Base-by-base conservation (phyloP, 2,113 vertebrate genomes). In the Murina feae region DNA sequence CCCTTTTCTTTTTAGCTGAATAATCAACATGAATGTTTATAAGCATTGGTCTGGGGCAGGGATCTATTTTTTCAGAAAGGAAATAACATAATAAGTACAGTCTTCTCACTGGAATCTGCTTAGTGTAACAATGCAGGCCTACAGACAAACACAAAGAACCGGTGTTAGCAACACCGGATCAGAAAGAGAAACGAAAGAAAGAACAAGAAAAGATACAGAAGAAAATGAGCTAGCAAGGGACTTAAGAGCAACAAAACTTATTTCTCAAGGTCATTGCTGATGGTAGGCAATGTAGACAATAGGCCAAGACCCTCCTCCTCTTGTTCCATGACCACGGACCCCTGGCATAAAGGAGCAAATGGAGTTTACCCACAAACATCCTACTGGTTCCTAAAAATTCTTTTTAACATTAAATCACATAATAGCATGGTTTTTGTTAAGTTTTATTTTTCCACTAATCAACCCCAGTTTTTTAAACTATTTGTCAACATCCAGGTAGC, bases 21-120 rank as follows among this genome's bases (percentile, higher is more conserved):
- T 91, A 95, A 89, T 86, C 88, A 93, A 93, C 69, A 83, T 35
- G 44, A 90, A 92, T 76, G 92, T 51, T 95, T 51, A n/a, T 72
- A 89, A 53, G 47, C 66, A 80, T 95, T 86, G 0, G 1, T 78
- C 68, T 68, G 14, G 25, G n/a, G 30, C 1, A 8, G 13, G 25
- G 28, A 20, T n/a, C 69, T 88, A 37, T 95, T 89, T 95, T 95
- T 75, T 72, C 79, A 66, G 39, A 88, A 94, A 91, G 72, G 44
- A 97, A 79, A 87, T 66, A 90, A 79, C 58, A 86, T 89, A 75
- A 90, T 89, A 91, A 81, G 55, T 65, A 55, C 35, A 68, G 58
- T 60, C 81, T 79, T 88, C 80, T 95, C 55, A 32, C 35, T 91
- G 39, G 69, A 83, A 74, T 81, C 75, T 93, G 37, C n/a, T 93